A percentile compares a stretch with the other conserved stretches of the same genome.
Conservation (phyloP, 2,888 invertebrate genomes). For the Agonopterix arenella region DNA sequence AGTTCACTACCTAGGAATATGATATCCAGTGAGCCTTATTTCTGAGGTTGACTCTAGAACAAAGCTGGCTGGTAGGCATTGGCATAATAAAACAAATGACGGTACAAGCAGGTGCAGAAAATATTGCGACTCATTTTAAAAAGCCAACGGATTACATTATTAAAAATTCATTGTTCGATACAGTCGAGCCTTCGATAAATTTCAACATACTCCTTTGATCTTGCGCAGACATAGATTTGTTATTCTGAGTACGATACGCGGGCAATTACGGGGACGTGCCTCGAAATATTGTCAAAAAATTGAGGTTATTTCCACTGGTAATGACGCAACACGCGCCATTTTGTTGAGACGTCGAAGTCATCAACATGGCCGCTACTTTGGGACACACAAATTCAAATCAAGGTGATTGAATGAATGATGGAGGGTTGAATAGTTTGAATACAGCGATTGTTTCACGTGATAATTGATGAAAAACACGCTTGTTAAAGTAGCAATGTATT, state of each 20-base stretch:
- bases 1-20: too few species aligned
- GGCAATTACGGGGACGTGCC: conserved; percentile 68
- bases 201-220: conserved; percentile 73
- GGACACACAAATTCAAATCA: background rate
- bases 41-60: too few species aligned
- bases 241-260: conserved; percentile 59
- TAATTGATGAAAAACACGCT: too few species aligned
- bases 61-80: too few species aligned
- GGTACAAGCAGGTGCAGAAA: too few species aligned
- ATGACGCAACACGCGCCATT: conserved; percentile 11
- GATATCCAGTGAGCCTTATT: too few species aligned
- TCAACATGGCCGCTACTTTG: conserved; percentile 35
- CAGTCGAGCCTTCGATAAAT: conserved; percentile 60
- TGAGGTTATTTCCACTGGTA: conserved; percentile 8
- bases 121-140: too few species aligned
- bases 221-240: conserved; percentile 49
- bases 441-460: too few species aligned
- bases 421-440: too few species aligned
- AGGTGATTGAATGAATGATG: too few species aligned
- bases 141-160: conserved; percentile 24
- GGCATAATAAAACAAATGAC: background rate
- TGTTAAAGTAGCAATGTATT: too few species aligned
- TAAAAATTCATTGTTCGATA: conserved; percentile 55
- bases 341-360: conserved; percentile 24
- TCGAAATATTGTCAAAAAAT: conserved; percentile 52